Conservation (phyloP, 2,888 invertebrate genomes). For the Pollenia labialis region DNA sequence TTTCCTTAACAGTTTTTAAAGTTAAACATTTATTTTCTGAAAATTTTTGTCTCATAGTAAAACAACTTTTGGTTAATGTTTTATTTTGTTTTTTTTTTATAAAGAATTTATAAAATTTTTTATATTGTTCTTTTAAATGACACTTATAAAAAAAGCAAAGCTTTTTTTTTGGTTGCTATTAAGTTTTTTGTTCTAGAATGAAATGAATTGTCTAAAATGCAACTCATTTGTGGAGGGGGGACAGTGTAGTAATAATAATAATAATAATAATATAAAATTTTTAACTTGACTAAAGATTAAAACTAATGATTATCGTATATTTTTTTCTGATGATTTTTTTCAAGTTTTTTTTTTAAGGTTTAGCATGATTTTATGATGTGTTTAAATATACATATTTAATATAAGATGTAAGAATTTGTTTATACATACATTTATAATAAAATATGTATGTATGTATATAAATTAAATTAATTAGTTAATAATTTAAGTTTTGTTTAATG, state of each 20-base stretch:
- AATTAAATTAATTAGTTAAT: constrained; percentile 24
- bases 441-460: neutral
- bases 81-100: constrained; percentile 38
- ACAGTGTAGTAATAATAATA: neutral
- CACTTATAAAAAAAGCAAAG: constrained; percentile 22
- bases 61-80: constrained; percentile 32
- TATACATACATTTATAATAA: neutral
- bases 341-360: neutral
- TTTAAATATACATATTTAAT: constrained; percentile 32
- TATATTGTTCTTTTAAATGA: constrained; percentile 43
- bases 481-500: neutral
- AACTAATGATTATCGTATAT: constrained; percentile 67
- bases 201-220: constrained; percentile 69
- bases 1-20: no score
- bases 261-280: neutral
- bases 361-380: constrained; percentile 16
- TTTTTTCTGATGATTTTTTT: constrained; percentile 24
- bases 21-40: neutral
- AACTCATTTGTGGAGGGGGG: constrained; percentile 50
- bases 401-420: neutral
- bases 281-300: constrained; percentile 45
- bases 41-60: constrained; percentile 44
- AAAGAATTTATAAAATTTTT: constrained; percentile 42
- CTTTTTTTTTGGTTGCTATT: constrained; percentile 2
- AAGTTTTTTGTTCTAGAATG: constrained; percentile 37